Conservation (phyloP, 2,797 vertebrate genomes). For the Monodelphis domestica region DNA sequence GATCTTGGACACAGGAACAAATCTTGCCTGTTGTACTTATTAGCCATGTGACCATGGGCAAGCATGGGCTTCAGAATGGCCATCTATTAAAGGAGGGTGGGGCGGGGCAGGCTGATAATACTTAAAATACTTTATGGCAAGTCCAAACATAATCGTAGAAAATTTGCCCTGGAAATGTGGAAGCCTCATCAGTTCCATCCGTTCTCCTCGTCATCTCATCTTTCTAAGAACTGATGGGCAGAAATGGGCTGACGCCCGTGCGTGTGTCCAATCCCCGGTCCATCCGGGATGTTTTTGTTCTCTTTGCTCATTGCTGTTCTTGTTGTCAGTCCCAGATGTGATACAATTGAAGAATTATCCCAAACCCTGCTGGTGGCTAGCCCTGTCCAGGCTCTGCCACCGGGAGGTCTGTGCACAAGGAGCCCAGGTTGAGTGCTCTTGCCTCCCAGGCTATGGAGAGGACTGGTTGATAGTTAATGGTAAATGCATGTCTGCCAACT, state of each 20-base stretch:
- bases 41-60: neutral
- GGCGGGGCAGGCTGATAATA: neutral
- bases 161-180: neutral
- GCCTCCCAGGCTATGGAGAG: neutral
- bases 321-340: conserved; percentile 26
- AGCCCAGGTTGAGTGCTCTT: neutral
- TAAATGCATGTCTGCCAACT: conserved; percentile 8
- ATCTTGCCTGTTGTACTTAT: neutral
- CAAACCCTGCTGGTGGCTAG: neutral
- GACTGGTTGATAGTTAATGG: neutral
- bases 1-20: neutral
- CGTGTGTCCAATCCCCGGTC: neutral
- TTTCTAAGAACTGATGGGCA: conserved; percentile 5
- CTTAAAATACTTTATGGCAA: neutral
- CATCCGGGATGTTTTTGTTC: too few species aligned
- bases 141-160: neutral
- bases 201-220: neutral
- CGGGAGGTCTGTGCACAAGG: conserved; percentile 9
- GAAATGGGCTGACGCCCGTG: neutral
- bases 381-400: neutral
- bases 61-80: neutral
- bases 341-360: conserved; percentile 37
- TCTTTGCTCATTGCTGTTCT: conserved; percentile 1
- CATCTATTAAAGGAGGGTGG: neutral
- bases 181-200: neutral